Evolutionary conservation across 2,113 vertebrate species (phyloP).

Genomic region (Bujurquina vittata): DNA sequence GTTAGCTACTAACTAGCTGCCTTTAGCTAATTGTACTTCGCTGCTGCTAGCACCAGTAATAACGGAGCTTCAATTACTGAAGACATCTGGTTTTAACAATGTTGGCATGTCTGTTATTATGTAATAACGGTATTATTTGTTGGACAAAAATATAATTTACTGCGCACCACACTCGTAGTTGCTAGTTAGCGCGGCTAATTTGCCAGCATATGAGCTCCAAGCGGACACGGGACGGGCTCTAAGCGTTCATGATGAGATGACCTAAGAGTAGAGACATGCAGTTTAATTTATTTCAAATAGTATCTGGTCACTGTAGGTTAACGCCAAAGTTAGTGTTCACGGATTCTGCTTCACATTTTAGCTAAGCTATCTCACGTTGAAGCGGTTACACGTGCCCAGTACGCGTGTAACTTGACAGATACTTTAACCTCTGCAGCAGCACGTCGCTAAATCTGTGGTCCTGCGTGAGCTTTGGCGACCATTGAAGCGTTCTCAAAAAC

Average conservation of each 20-base stretch:
- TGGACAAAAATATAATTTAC: not conserved
- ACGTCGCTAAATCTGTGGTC: not conserved
- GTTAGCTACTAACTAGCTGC: conserved; percentile 27
- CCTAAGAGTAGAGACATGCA: not conserved
- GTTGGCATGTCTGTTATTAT: not conserved
- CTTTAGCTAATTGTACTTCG: not conserved
- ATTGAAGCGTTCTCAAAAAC: not conserved
- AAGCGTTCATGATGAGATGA: not conserved
- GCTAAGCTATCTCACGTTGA: conserved; percentile 9
- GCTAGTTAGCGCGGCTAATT: conserved; percentile 48
- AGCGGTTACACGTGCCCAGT: conserved; percentile 43
- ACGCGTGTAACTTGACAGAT: conserved; percentile 14
- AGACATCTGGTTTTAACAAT: too few relatives aligned
- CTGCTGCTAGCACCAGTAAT: not conserved
- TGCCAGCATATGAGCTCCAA: not conserved
- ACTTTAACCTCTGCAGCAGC: not conserved
- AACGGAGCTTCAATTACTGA: not conserved
- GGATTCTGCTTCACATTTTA: not conserved
- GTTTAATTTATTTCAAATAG: not conserved
- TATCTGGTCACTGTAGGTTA: accelerated
- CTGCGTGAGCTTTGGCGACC: not conserved
- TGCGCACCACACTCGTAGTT: conserved; percentile 15
- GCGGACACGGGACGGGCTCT: not conserved
- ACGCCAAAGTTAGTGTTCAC: not conserved
- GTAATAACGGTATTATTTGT: not conserved